These are phyloP conservation scores for Empis stercorea DNA, from an alignment of 2,888 invertebrate genomes.

Conservation along the genomic window DNA sequence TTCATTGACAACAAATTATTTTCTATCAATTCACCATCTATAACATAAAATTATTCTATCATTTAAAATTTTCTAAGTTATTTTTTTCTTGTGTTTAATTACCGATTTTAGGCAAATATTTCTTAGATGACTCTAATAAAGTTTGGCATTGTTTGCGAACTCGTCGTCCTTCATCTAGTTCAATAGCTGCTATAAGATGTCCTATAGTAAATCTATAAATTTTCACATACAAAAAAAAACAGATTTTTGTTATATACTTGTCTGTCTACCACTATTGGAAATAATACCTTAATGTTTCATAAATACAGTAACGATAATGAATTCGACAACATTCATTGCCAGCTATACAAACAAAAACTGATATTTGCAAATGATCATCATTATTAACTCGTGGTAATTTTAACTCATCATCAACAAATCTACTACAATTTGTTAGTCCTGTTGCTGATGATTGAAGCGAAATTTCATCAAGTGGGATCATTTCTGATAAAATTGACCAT, in stretches of 20 bases:
- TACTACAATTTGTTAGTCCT: too few species aligned
- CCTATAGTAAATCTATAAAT: conserved; percentile 14
- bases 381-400: too few species aligned
- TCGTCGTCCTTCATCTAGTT: conserved; percentile 47
- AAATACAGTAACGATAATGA: conserved; percentile 11
- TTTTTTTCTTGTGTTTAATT: conserved; percentile 2
- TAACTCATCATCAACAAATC: too few species aligned
- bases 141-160: conserved; percentile 48
- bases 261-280: too few species aligned
- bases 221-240: too few species aligned
- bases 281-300: conserved; percentile 14
- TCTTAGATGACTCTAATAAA: conserved; percentile 54
- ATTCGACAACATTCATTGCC: conserved; percentile 10
- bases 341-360: conserved; percentile 14
- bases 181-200: conserved; percentile 47
- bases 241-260: too few species aligned
- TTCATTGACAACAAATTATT: too few species aligned
- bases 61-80: too few species aligned
- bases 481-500: conserved; percentile 3
- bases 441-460: too few species aligned
- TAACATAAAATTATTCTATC: too few species aligned
- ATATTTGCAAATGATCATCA: conserved; percentile 6
- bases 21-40: too few species aligned
- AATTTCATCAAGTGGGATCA: too few species aligned
- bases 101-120: conserved; percentile 34